phyloP scores from a whole-genome alignment of 1,140 invertebrate genomes.

The Drosophila erecta region DNA sequence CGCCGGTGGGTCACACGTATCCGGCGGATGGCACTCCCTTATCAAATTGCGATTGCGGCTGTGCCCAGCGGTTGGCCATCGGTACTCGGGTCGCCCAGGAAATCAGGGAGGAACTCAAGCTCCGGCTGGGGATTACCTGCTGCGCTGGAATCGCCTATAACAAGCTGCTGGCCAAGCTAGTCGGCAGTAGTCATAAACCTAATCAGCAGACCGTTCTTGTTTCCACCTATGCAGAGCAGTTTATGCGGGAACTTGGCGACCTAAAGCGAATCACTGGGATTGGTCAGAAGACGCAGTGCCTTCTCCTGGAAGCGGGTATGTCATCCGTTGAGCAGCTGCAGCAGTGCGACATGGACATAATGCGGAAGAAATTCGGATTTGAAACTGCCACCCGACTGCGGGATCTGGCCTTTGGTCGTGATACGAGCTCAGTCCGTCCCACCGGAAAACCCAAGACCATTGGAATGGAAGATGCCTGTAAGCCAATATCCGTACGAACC shows the following conservation, averaged over 20 bases:
- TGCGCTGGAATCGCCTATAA: slow-evolving; percentile 94
- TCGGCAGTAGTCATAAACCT: slow-evolving; percentile 90
- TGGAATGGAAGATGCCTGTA: slow-evolving; percentile 91
- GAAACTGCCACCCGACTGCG: slow-evolving; percentile 89
- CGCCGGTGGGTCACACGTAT: slow-evolving; percentile 86
- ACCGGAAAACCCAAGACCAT: slow-evolving; percentile 89
- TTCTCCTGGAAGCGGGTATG: slow-evolving; percentile 88
- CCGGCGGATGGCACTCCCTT: slow-evolving; percentile 83
- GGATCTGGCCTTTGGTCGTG: slow-evolving; percentile 89
- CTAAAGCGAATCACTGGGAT: slow-evolving; percentile 90
- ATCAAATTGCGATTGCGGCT: slow-evolving; percentile 89
- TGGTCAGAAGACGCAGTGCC: slow-evolving; percentile 88
- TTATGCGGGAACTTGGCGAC: slow-evolving; percentile 88
- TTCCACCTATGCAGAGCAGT: slow-evolving; percentile 87
- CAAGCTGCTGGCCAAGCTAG: slow-evolving; percentile 92
- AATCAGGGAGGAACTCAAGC: slow-evolving; percentile 88
- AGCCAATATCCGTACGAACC: slow-evolving; percentile 88
- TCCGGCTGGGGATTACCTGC: slow-evolving; percentile 89
- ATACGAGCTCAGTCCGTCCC: slow-evolving; percentile 89
- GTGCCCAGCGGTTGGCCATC: slow-evolving; percentile 87
- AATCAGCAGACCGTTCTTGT: slow-evolving; percentile 92
- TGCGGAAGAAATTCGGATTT: slow-evolving; percentile 87
- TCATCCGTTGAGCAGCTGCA: slow-evolving; percentile 88
- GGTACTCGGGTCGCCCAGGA: slow-evolving; percentile 89
- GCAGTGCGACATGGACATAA: slow-evolving; percentile 86